These are phyloP conservation scores for Acromyrmex heyeri DNA, from an alignment of 1,140 invertebrate genomes.

Conservation along the genomic window DNA sequence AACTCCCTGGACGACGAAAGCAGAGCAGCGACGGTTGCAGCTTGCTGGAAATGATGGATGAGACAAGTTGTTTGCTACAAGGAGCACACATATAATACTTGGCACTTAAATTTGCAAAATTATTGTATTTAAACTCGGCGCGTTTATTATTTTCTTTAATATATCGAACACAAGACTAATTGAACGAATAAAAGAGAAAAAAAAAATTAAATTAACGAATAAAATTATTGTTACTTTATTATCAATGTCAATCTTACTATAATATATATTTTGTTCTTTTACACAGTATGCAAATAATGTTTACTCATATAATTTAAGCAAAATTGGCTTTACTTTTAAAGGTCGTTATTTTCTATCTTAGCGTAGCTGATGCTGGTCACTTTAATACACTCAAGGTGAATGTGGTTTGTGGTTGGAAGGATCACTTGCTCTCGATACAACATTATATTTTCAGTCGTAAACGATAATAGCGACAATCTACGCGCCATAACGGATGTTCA, in stretches of 20 bases:
- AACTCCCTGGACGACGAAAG: constrained; percentile 64
- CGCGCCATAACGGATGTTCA: constrained; percentile 42
- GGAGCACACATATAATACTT: not conserved
- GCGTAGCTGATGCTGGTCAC: not conserved
- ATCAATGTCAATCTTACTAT: not conserved
- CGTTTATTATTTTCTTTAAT: constrained; percentile 1
- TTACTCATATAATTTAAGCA: constrained; percentile 25
- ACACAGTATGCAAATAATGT: not conserved
- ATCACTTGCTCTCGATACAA: constrained; percentile 50
- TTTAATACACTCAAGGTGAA: constrained; percentile 34
- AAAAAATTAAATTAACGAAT: not conserved
- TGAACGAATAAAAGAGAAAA: not conserved
- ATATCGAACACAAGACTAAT: not conserved
- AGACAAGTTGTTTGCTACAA: constrained; percentile 66
- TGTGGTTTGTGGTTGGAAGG: constrained; percentile 53
- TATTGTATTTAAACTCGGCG: not conserved
- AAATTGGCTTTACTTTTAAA: constrained; percentile 32
- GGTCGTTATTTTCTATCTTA: not conserved
- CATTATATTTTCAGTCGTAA: constrained; percentile 27
- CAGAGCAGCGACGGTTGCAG: constrained; percentile 50
- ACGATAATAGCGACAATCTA: constrained; percentile 55
- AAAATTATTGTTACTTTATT: not conserved
- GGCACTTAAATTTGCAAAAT: constrained; percentile 5
- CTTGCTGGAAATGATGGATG: constrained; percentile 70
- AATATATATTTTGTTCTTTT: not conserved